Evolutionary conservation across 2,113 vertebrate species (phyloP), one percentile per base, ranked within the genome.

Genomic region (Onychorhynchus coronatus): DNA sequence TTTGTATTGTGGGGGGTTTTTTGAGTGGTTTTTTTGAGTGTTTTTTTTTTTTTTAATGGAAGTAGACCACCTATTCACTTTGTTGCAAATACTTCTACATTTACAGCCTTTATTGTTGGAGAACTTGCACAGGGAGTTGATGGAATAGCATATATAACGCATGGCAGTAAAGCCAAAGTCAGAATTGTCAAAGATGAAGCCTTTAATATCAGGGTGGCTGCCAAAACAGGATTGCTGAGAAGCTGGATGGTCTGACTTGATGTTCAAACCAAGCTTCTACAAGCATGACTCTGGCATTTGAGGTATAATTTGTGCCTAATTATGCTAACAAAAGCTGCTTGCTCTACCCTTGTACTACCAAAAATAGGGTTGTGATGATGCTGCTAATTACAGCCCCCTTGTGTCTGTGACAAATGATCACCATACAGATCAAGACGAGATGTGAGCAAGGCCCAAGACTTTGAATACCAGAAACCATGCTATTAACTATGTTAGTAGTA

Each of bases 161-260:
- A 19, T 91, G 55, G 67, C 75, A 77, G 49, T 58, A 88, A 93
- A 79, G 50, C 67, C 58, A 59, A 80, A 74, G 46, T 55, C 55
- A 70, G 59, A 93, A 73, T 73, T 55, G 63, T 92, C 28, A 74
- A 62, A 94, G 79, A 76, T 85, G 58, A 88, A 90, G 67, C 63
- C 86, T 91, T 91, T 77, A 80, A 50, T 91, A 27, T 84, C 42
- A 55, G n/a, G 3, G 41, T 91, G 46, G 21, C 46, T 95, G 88
- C 91, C 91, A 92, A 92, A 88, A 49, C 21, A 85, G 50, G 55
- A 66, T 92, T 96, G 56, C 33, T 88, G 76, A 83, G 83, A 80
- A 94, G 63, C 86, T 92, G 67, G 9, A 73, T 82, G 50, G 30
- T 61, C 82, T 94, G 74, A 58, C 44, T 78, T 73, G 20, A 37